Conservation (phyloP, 1,140 invertebrate genomes). For the Samia ricini region DNA sequence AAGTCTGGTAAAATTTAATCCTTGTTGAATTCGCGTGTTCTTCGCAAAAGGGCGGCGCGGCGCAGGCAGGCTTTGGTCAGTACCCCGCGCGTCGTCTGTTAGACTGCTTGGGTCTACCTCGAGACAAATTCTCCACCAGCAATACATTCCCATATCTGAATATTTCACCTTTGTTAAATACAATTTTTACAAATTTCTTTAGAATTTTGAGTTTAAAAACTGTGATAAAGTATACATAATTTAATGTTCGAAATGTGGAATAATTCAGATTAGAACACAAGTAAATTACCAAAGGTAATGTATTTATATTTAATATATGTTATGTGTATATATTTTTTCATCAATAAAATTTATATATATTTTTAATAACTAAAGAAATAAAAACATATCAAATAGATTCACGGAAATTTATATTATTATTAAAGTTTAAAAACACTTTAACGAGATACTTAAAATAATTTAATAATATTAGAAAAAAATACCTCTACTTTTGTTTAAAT, state of each 20-base stretch:
- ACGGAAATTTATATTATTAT: too few species aligned
- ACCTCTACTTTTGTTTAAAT: too few species aligned
- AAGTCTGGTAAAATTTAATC: neutral
- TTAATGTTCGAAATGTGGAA: conserved; percentile 6
- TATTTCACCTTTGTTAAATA: conserved; percentile 12
- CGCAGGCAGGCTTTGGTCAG: conserved; percentile 54
- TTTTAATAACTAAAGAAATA: too few species aligned
- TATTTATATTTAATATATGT: conserved; percentile 13
- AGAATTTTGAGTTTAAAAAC: neutral
- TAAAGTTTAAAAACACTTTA: too few species aligned
- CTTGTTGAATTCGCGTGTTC: conserved; percentile 32
- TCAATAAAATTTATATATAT: too few species aligned
- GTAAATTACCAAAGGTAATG: conserved; percentile 8
- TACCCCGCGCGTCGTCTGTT: conserved; percentile 55
- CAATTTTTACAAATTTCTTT: neutral
- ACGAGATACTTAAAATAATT: too few species aligned
- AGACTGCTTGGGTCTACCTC: conserved; percentile 25
- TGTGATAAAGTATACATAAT: neutral
- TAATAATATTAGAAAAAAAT: too few species aligned
- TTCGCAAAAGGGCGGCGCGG: conserved; percentile 50
- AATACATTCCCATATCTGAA: conserved; percentile 17
- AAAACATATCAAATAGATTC: too few species aligned
- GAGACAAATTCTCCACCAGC: conserved; percentile 4
- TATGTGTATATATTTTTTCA: neutral
- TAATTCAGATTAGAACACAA: conserved; percentile 4